Base-by-base conservation (phyloP, 2,888 invertebrate genomes). In the Sinohyriopsis cumingii region DNA sequence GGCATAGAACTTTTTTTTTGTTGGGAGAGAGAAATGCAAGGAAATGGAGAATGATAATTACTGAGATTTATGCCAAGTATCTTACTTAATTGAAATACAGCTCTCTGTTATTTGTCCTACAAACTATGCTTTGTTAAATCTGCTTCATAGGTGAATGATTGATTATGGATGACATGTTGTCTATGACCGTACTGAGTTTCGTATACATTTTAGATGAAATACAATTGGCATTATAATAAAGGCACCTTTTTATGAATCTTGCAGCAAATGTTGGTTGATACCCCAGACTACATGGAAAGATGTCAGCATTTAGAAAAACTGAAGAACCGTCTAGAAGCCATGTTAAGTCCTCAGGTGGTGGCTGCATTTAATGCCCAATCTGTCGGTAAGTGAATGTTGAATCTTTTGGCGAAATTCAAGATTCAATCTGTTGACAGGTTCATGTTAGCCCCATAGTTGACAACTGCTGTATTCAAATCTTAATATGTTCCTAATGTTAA, bases 291-390 rank as follows among this genome's bases (percentile, higher is more conserved):
- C 80, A 82, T 78, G 19, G 89, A 91, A 55, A 76, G 90, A 59
- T 88, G 88, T 68, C 87, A 89, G n/a, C 96, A 96, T 85, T 90
- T 98, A 53, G 97, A 98, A 89, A 95, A 95, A 0, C 91, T 97
- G 67, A 97, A 97, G 90, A 97, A 97, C 90, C 92, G 97, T 20
- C 90, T 98, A 2, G 98, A 98, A 90, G 97, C 97, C 0, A 93
- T 96, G 78, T 93, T 96, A 0, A 97, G 96, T 83, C 95, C 97
- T 0, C 93, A 94, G 60, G 92, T 98, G 5, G 95, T 97, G 0
- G 94, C 95, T 82, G 95, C 96, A 0, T 95, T 98, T 81, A 94
- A 95, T 1, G 91, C 93, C 65, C 93, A 92, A 66, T 93, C 94
- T 85, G 89, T 93, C 66, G 94, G 94, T 92, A 91, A 89, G 85